Evolutionary conservation across 2,797 vertebrate genomes (phyloP).

Genomic region (Gymnocypris eckloni): DNA sequence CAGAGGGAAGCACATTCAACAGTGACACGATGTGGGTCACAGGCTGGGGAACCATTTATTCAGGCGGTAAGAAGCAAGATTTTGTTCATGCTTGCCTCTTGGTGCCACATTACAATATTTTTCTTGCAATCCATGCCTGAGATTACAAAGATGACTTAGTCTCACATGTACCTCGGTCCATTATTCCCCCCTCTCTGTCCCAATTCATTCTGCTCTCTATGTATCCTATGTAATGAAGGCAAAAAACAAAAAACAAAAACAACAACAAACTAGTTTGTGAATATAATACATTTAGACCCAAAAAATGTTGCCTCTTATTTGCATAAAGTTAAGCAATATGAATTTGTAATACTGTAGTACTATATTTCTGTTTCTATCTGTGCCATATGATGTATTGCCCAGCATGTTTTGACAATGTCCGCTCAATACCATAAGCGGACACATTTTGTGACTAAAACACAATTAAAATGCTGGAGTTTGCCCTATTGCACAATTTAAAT

Average conservation of each 20-base stretch:
- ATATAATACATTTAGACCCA: background rate
- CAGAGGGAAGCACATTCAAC: constrained; percentile 18
- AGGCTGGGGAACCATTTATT: background rate
- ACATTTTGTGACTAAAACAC: background rate
- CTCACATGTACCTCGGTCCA: too few relatives aligned
- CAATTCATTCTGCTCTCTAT: too few relatives aligned
- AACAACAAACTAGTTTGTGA: too few relatives aligned
- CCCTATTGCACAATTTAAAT: background rate
- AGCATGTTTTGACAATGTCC: too few relatives aligned
- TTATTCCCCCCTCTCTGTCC: too few relatives aligned
- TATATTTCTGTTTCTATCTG: too few relatives aligned
- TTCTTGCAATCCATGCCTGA: too few relatives aligned
- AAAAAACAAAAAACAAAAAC: too few relatives aligned
- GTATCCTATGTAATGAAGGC: too few relatives aligned
- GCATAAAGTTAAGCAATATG: background rate
- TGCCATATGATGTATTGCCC: too few relatives aligned
- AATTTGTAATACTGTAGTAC: too few relatives aligned
- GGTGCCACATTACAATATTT: background rate
- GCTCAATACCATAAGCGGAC: background rate
- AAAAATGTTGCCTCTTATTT: background rate
- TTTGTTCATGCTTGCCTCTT: background rate
- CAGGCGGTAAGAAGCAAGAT: constrained; percentile 16
- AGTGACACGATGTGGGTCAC: constrained; percentile 20
- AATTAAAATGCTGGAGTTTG: background rate
- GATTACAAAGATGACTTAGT: too few relatives aligned